Percentiles rank a stretch among this genome's conserved stretches.
Evolutionary conservation across 1,140 invertebrate genomes (phyloP).

Genomic region (Orchesella cincta): DNA sequence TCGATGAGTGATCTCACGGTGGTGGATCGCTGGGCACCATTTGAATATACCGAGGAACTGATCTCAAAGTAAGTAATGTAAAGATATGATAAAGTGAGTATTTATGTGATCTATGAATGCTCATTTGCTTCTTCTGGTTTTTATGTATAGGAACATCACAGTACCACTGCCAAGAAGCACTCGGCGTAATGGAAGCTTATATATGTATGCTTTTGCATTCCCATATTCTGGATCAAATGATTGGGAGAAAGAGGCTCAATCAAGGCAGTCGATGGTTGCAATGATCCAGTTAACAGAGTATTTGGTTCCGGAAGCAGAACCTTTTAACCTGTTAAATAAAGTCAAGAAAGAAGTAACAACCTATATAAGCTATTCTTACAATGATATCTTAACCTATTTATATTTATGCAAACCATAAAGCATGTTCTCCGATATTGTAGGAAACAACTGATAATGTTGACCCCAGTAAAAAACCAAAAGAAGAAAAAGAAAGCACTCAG

Average conservation of each 20-base stretch:
- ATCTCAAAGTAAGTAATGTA: slow-evolving; percentile 30
- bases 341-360: slow-evolving; percentile 51
- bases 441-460: slow-evolving; percentile 25
- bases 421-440: neutral
- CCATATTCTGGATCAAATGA: slow-evolving; percentile 57
- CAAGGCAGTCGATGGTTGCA: slow-evolving; percentile 61
- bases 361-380: neutral
- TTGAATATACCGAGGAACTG: slow-evolving; percentile 42
- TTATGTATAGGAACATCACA: slow-evolving; percentile 61
- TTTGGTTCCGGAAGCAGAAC: slow-evolving; percentile 69
- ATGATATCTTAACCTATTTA: neutral
- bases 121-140: slow-evolving; percentile 31
- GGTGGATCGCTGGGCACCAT: slow-evolving; percentile 44
- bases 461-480: slow-evolving; percentile 50
- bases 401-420: neutral
- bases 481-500: slow-evolving; percentile 46
- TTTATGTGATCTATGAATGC: neutral
- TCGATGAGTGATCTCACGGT: slow-evolving; percentile 48
- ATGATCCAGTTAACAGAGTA: slow-evolving; percentile 69
- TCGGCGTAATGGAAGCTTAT: slow-evolving; percentile 74
- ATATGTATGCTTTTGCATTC: slow-evolving; percentile 66
- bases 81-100: neutral
- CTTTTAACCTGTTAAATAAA: slow-evolving; percentile 72
- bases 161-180: slow-evolving; percentile 70
- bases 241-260: slow-evolving; percentile 57